Base-by-base conservation (phyloP, 2,888 invertebrate genomes). In the Lissocephala sabroskyi region DNA sequence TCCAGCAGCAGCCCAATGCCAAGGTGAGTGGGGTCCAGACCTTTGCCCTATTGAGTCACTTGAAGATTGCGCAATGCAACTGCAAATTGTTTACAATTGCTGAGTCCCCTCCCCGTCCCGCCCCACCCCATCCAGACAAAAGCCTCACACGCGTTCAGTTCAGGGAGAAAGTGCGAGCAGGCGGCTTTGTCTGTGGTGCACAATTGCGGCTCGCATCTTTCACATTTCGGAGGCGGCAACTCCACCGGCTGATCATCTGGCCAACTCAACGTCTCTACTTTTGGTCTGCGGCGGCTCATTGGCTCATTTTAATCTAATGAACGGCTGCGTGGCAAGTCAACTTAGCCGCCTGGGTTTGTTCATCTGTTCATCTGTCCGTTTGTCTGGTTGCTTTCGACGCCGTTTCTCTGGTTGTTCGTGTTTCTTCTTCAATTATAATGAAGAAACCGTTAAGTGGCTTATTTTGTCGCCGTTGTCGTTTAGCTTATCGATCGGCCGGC, bases 1-100 rank as follows among this genome's bases (percentile, higher is more conserved):
- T 94, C 78, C 92, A 91, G 79, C 68, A 70, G 62, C 89, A 88
- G 73, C 89, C 91, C 45, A 89, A 90, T 58, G 84, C 86, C 59
- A 95, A 94, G 92, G 95, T 96, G 86, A 88, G 35, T 35, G 9
- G 35, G 14, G 3, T 23, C 23, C 5, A 16, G 14, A 17, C 17
- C 35, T 35, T 35, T 35, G 35, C 35, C 35, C 35, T 35, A 45
- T 52, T 51, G 47, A 53, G 29, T 51, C 56, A 56, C 42, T 42
- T 17, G 33, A 45, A 30, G 11, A 14, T 61, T 62, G 59, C 62
- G 62, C 62, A 62, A 62, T 59, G 58, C 55, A 56, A 58, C 61
- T 64, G 53, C 65, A 47, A 60, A 68, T 73, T 67, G 62, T 60
- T 62, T 56, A 68, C 65, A 56, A 56, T 56, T 65, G 61, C 26